phyloP scores from a whole-genome alignment of 2,888 invertebrate species.

The Torymus texanus region DNA sequence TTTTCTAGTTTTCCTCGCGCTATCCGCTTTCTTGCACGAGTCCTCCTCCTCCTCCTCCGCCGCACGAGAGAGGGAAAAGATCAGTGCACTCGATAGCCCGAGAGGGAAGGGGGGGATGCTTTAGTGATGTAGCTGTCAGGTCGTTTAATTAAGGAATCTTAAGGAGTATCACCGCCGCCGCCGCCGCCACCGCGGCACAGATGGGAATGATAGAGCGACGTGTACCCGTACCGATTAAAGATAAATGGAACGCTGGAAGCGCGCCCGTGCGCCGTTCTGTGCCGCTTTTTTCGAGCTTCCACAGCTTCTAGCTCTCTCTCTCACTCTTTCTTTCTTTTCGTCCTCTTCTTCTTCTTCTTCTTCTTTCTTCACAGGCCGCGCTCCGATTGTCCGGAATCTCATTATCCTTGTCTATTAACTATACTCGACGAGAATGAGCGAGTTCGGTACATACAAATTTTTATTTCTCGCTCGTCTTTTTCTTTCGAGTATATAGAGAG shows the following conservation, averaged over 20 bases:
- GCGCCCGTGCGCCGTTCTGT: conserved; percentile 12
- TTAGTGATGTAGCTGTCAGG: conserved; percentile 72
- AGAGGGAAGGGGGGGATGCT: conserved; percentile 53
- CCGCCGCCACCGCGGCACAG: conserved; percentile 37
- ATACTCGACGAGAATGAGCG: not conserved
- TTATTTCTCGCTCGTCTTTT: not conserved
- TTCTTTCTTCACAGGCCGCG: not conserved
- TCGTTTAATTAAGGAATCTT: conserved; percentile 72
- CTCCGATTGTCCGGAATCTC: conserved; percentile 41
- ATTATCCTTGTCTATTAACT: conserved; percentile 50
- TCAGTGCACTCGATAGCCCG: conserved; percentile 61
- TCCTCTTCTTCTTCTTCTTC: not conserved
- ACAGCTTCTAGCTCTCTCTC: not conserved
- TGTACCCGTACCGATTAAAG: conserved; percentile 45
- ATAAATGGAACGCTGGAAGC: conserved; percentile 51
- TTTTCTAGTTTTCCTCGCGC: conserved; percentile 13
- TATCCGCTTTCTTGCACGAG: not conserved
- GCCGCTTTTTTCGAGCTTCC: not conserved
- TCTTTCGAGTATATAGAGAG: not conserved
- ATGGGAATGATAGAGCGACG: conserved; percentile 60
- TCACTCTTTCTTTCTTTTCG: not conserved
- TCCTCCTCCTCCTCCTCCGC: not conserved
- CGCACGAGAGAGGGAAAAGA: conserved; percentile 53
- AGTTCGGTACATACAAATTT: conserved; percentile 12
- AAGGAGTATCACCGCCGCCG: conserved; percentile 50